phyloP scores from a whole-genome alignment of 1,140 invertebrate genomes.

The Campoletis sonorensis region DNA sequence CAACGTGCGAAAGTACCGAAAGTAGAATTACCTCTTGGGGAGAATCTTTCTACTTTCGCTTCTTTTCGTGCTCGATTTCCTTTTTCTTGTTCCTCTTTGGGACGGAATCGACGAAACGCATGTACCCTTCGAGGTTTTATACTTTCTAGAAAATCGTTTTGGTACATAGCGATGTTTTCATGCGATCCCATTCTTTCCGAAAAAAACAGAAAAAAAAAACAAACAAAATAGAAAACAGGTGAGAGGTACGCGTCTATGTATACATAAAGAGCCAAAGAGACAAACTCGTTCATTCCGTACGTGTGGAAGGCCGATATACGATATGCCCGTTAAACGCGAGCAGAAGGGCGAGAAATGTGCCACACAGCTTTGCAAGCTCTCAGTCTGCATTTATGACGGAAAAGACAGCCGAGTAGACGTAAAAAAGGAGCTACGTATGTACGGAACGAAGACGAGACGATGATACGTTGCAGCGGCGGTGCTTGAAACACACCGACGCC shows the following conservation, averaged over 20 bases:
- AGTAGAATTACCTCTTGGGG: conserved; percentile 16
- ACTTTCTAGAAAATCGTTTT: conserved; percentile 14
- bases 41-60: conserved; percentile 16
- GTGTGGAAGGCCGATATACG: conserved; percentile 22
- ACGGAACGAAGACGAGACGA: not conserved
- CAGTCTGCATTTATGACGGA: conserved; percentile 17
- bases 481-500: conserved; percentile 43
- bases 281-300: not conserved
- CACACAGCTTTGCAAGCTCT: conserved; percentile 6
- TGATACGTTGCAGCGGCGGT: not conserved
- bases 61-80: not conserved
- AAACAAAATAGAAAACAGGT: conserved; percentile 3
- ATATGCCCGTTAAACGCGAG: conserved; percentile 25
- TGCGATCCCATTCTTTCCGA: not conserved
- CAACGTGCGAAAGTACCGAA: conserved; percentile 49
- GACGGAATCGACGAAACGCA: conserved; percentile 21
- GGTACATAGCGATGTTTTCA: not conserved
- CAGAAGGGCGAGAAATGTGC: conserved; percentile 20
- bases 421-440: not conserved
- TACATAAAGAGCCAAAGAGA: not conserved
- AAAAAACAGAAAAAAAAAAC: not conserved
- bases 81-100: not conserved
- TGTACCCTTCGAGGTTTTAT: conserved; percentile 1
- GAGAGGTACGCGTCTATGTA: not conserved
- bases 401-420: conserved; percentile 7